phyloP scores from a whole-genome alignment of 2,113 vertebrate genomes.

The Dendrocopos noguchii region DNA sequence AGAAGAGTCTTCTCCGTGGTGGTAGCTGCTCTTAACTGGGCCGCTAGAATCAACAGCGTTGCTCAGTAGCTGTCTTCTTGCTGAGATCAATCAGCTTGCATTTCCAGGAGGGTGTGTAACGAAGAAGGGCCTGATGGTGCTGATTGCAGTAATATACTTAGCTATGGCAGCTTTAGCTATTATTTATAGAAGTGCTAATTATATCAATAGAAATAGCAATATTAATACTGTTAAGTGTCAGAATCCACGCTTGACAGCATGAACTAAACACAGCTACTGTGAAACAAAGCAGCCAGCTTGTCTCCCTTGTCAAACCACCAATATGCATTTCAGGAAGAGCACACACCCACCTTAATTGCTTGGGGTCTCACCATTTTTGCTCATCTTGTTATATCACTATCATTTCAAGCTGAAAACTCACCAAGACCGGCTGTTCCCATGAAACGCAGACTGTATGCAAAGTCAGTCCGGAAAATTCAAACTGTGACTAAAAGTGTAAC shows the following conservation, averaged over 20 bases:
- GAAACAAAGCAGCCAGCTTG: slow-evolving; percentile 78
- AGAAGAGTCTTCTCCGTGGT: slow-evolving; percentile 68
- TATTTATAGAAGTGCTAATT: slow-evolving; percentile 82
- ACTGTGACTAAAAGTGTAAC: slow-evolving; percentile 17
- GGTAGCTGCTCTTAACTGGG: slow-evolving; percentile 65
- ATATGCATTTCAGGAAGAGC: slow-evolving; percentile 72
- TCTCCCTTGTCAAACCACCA: slow-evolving; percentile 78
- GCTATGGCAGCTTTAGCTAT: slow-evolving; percentile 72
- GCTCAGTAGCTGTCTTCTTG: slow-evolving; percentile 31
- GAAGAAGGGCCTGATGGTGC: slow-evolving; percentile 61
- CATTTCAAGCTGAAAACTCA: slow-evolving; percentile 50
- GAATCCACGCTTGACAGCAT: slow-evolving; percentile 77
- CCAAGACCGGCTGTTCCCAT: slow-evolving; percentile 22
- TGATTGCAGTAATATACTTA: slow-evolving; percentile 72
- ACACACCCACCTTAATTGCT: slow-evolving; percentile 69
- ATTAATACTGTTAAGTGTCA: slow-evolving; percentile 81
- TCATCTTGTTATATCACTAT: slow-evolving; percentile 59
- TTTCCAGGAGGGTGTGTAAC: slow-evolving; percentile 56
- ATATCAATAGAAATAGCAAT: slow-evolving; percentile 84
- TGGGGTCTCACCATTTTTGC: slow-evolving; percentile 65
- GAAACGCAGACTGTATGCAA: slow-evolving; percentile 5
- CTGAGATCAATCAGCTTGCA: slow-evolving; percentile 44
- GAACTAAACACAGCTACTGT: slow-evolving; percentile 77
- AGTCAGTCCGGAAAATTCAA: slow-evolving; percentile 50
- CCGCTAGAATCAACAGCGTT: slow-evolving; percentile 42